Percentiles rank a stretch among this genome's conserved stretches.
Evolutionary conservation across 2,113 vertebrate species (phyloP).

Genomic region (Chamaea fasciata): DNA sequence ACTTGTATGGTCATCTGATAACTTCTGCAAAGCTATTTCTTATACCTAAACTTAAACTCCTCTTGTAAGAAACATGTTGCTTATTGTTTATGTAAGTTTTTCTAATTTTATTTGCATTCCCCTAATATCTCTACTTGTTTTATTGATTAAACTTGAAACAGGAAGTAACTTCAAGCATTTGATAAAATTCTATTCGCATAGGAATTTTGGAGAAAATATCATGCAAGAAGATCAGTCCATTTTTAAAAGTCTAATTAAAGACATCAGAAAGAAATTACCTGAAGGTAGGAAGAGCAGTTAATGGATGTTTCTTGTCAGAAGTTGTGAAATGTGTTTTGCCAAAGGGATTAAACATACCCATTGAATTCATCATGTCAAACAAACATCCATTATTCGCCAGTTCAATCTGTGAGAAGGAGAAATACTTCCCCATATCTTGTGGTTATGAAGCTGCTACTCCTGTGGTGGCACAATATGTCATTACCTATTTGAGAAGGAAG

Average conservation of each 20-base stretch:
- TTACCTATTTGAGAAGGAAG: not conserved
- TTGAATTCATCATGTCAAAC: not conserved
- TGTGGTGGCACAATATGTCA: not conserved
- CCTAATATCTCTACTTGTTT: not conserved
- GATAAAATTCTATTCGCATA: not conserved
- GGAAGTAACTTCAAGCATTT: not conserved
- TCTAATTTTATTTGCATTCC: not conserved
- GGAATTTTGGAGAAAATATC: constrained; percentile 9
- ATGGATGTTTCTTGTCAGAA: constrained; percentile 11
- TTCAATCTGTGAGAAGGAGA: not conserved
- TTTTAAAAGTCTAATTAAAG: constrained; percentile 49
- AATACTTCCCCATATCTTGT: not conserved
- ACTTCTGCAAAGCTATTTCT: not conserved
- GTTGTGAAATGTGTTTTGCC: constrained; percentile 20
- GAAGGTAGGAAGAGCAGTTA: constrained; percentile 2
- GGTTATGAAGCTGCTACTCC: not conserved
- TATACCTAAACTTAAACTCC: not conserved
- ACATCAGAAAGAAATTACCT: not conserved
- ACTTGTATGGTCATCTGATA: not conserved
- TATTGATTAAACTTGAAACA: not conserved
- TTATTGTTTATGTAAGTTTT: not conserved
- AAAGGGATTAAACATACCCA: not conserved
- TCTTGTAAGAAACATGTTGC: not conserved
- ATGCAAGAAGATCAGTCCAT: not conserved
- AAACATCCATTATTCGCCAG: not conserved